Evolutionary conservation across 2,797 vertebrate genomes (phyloP).

Genomic region (Megaceryle alcyon): DNA sequence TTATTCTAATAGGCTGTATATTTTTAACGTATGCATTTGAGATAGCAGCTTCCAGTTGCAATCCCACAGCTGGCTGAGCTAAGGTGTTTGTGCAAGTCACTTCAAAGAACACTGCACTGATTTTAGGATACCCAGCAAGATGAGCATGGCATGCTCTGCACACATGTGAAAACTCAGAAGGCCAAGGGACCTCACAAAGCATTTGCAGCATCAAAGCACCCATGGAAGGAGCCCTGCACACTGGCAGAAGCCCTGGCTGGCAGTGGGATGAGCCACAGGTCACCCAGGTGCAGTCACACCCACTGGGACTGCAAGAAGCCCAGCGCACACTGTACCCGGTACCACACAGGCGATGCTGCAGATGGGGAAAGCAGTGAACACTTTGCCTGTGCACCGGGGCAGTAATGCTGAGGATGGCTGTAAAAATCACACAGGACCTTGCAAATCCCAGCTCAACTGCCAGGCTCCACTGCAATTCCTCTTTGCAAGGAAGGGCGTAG

Average conservation of each 20-base stretch:
- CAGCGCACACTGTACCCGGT: accelerated
- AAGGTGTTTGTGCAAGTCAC: neutral
- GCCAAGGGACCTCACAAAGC: accelerated
- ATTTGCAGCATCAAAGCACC: neutral
- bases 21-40: neutral
- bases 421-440: too few relatives aligned
- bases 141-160: accelerated
- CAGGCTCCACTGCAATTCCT: neutral
- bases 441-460: neutral
- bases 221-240: neutral
- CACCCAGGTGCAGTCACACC: accelerated
- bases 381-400: accelerated
- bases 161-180: neutral
- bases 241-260: neutral
- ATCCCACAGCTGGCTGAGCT: neutral
- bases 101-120: neutral
- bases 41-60: neutral
- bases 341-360: accelerated
- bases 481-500: neutral
- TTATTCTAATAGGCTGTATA: neutral
- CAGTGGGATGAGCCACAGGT: accelerated
- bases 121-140: neutral
- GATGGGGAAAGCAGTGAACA: neutral
- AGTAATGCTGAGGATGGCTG: accelerated
- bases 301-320: accelerated